These are phyloP conservation scores for Corticium candelabrum DNA, from an alignment of 37 sponge, comb jelly and placozoan genomes.

Conservation along the genomic window DNA sequence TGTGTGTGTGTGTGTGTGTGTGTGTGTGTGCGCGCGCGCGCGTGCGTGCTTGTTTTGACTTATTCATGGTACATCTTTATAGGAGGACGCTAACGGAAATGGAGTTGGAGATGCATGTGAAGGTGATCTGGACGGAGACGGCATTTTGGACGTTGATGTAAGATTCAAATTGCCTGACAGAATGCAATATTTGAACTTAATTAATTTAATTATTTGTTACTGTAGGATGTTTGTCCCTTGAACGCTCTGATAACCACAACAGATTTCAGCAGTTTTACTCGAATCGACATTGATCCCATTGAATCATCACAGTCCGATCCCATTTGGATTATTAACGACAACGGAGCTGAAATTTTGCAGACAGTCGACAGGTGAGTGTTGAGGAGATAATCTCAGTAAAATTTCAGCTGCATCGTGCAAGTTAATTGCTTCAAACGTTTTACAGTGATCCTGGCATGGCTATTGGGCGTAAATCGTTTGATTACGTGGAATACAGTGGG, in stretches of 20 bases:
- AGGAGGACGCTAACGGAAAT: slow-evolving; percentile 54
- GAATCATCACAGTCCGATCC: neutral
- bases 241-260: neutral
- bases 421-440: neutral
- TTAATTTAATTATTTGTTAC: neutral
- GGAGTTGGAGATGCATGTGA: slow-evolving; percentile 80
- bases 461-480: neutral
- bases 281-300: slow-evolving; percentile 7
- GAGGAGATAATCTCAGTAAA: neutral
- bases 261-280: neutral
- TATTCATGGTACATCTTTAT: neutral
- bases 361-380: neutral
- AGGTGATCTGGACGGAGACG: slow-evolving; percentile 16
- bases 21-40: neutral
- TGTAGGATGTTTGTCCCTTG: slow-evolving; percentile 1
- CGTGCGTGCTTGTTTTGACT: neutral
- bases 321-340: neutral
- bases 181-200: neutral
- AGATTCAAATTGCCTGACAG: no score
- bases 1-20: neutral
- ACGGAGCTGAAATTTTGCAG: slow-evolving; percentile 7
- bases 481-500: neutral
- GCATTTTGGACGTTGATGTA: neutral
- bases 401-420: neutral
- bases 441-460: slow-evolving; percentile 7